phyloP scores from a whole-genome alignment of 2,113 vertebrate species.

The Bubo scandiacus region DNA sequence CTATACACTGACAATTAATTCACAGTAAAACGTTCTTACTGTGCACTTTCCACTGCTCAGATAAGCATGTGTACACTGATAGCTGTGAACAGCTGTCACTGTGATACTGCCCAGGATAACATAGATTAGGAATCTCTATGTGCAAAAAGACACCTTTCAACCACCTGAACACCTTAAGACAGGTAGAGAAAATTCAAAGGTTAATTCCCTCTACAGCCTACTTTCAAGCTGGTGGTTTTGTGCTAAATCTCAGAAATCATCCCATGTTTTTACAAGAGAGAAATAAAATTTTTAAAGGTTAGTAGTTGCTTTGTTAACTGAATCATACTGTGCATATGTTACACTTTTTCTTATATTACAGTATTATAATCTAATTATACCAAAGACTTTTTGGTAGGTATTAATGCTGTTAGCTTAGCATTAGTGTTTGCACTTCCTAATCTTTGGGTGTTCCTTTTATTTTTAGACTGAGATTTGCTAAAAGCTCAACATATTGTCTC shows the following conservation, averaged over 20 bases:
- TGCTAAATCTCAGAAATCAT: background rate
- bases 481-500: background rate
- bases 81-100: fast-evolving
- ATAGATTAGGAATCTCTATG: background rate
- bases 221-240: background rate
- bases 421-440: background rate
- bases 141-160: background rate
- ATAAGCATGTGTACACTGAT: fast-evolving
- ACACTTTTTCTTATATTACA: background rate
- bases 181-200: background rate
- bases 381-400: background rate
- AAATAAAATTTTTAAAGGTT: background rate
- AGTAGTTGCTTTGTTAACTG: background rate
- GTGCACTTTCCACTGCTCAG: background rate
- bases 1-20: background rate
- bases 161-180: background rate
- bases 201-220: background rate
- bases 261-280: background rate
- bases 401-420: background rate
- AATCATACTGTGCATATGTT: background rate
- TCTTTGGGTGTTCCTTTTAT: background rate
- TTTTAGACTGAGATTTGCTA: constrained; percentile 1
- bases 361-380: background rate
- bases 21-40: background rate
- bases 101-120: background rate